phyloP scores from a whole-genome alignment of 2,888 invertebrate genomes.

The Pristionchus exspectatus region DNA sequence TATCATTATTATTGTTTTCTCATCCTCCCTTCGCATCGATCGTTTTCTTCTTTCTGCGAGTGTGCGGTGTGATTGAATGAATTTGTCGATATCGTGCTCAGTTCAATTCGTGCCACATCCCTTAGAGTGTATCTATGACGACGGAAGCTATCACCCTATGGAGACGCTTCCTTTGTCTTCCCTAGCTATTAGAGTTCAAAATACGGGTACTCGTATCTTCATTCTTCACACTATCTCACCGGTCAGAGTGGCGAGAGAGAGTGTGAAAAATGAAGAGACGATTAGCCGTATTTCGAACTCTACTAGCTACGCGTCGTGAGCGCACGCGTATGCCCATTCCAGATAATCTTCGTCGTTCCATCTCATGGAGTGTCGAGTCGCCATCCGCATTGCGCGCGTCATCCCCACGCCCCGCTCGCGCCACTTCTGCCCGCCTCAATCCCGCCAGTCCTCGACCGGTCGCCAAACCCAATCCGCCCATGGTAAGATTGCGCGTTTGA shows the following conservation, averaged over 20 bases:
- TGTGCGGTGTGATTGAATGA: slow-evolving; percentile 46
- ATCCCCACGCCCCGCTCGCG: background rate
- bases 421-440: background rate
- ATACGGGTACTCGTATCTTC: too few species aligned
- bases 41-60: background rate
- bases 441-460: slow-evolving; percentile 8
- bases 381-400: background rate
- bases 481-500: background rate
- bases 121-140: background rate
- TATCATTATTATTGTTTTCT: background rate
- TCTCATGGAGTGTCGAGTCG: slow-evolving; percentile 29
- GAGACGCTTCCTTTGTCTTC: too few species aligned
- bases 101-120: background rate
- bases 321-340: slow-evolving; percentile 10
- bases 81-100: background rate
- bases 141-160: background rate
- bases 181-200: too few species aligned
- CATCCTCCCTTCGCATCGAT: background rate
- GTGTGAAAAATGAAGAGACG: too few species aligned
- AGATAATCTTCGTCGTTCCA: slow-evolving; percentile 22
- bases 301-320: background rate
- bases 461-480: slow-evolving; percentile 25
- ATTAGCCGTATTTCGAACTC: too few species aligned
- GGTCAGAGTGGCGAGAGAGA: too few species aligned
- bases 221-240: too few species aligned